Percentiles rank a stretch among this genome's conserved stretches.
Conservation (phyloP, 2,888 invertebrate genomes). For the Harpagoxenus sublaevis region DNA sequence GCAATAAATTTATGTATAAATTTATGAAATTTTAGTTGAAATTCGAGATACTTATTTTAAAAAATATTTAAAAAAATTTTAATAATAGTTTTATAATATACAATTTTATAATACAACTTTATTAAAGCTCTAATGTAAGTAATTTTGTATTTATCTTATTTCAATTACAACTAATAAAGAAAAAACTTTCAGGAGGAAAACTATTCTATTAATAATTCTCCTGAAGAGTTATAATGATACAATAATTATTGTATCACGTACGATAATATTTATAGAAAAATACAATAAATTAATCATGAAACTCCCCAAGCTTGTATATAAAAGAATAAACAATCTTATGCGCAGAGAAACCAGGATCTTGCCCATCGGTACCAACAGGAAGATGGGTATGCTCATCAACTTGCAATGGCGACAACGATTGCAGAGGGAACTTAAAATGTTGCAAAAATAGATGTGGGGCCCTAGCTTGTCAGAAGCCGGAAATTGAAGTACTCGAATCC, state of each 20-base stretch:
- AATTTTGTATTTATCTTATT: background rate
- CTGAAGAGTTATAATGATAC: background rate
- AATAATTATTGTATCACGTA: background rate
- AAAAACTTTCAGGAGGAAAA: background rate
- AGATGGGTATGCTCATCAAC: slow-evolving; percentile 88
- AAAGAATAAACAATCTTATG: background rate
- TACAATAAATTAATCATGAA: background rate
- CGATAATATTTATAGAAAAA: background rate
- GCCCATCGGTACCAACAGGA: slow-evolving; percentile 87
- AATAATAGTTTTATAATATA: no score
- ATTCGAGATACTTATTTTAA: no score
- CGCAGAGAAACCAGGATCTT: slow-evolving; percentile 87
- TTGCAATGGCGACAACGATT: slow-evolving; percentile 88
- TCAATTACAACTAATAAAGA: background rate
- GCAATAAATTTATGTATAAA: no score
- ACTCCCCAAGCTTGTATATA: background rate
- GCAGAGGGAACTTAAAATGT: slow-evolving; percentile 87
- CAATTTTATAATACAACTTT: no score
- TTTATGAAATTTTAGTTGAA: no score
- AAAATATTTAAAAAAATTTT: no score
- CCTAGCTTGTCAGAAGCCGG: slow-evolving; percentile 86
- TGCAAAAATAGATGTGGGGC: slow-evolving; percentile 88
- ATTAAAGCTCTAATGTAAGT: no score
- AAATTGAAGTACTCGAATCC: slow-evolving; percentile 60
- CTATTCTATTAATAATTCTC: background rate